These are phyloP conservation scores for Ptyas mucosa DNA, from an alignment of 2,113 vertebrate genomes.

Conservation along the genomic window DNA sequence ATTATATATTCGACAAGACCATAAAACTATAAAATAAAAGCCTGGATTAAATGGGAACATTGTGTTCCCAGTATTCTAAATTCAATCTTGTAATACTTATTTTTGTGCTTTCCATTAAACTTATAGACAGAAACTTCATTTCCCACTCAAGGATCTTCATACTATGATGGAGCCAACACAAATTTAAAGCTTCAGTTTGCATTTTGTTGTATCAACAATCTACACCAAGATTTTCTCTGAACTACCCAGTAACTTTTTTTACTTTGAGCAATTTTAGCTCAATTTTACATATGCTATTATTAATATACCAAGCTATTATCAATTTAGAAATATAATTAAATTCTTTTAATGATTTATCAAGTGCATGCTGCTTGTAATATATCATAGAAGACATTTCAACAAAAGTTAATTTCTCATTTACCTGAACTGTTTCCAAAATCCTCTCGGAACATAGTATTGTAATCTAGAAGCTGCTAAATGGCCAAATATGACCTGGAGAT, in stretches of 20 bases:
- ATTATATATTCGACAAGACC: neutral
- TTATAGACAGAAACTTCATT: neutral
- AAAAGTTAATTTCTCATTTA: conserved; percentile 58
- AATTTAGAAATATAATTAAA: neutral
- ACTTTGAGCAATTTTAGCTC: neutral
- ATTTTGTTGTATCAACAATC: neutral
- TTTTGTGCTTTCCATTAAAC: neutral
- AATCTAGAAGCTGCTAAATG: conserved; percentile 95
- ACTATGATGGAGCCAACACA: neutral
- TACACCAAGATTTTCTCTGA: neutral
- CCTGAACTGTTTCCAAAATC: conserved; percentile 99
- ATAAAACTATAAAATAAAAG: neutral
- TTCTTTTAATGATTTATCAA: neutral
- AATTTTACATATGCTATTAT: neutral
- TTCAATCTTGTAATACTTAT: neutral
- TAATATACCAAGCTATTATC: neutral
- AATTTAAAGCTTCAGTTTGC: neutral
- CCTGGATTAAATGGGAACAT: neutral
- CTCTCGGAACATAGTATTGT: conserved; percentile 96
- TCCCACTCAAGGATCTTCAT: neutral
- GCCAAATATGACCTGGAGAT: conserved; percentile 98
- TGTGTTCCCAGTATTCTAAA: neutral
- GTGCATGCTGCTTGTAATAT: neutral
- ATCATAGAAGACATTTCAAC: neutral
- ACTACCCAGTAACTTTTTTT: neutral